Evolutionary conservation across 2,888 invertebrate species (phyloP), one percentile per base, ranked within the genome.

Genomic region (Gryllus longicercus): DNA sequence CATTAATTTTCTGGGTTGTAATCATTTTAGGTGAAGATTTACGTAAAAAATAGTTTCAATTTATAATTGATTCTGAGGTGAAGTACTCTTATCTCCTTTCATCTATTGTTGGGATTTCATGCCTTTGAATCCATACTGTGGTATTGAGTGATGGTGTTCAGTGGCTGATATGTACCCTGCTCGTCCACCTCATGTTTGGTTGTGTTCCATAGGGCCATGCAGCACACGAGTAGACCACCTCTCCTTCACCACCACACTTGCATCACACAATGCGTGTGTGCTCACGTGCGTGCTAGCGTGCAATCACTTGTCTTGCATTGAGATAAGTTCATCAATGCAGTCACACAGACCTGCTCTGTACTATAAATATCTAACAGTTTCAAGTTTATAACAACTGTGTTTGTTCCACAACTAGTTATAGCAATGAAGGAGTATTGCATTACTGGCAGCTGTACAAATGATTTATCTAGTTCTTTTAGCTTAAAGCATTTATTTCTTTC

Each of bases 171-270:
- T 63, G 63, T 63, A 18, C 16, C 63, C 63, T n/a, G 63, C 63
- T 63, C 63, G 63, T 63, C 63, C 63, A 63, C 63, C 63, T 63
- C 63, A 63, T n/a, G 63, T 63, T n/a, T 63, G 63, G 63, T 63
- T 63, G 63, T 63, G 63, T 63, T 63, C 63, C 63, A 63, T 63
- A 63, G 63, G 63, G 63, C 63, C 63, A 63, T n/a, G 63, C 63
- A 63, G 63, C 63, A 63, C 63, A 63, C 63, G 63, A 63, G 63
- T 63, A 63, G 63, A 63, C 63, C 63, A 63, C n/a, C 63, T n/a
- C n/a, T 63, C 63, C 63, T 63, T 63, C 63, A 63, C 63, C 63
- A 63, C 63, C 8, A 63, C 63, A 63, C 63, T 63, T n/a, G 63
- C 63, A 63, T 63, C 63, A 63, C 63, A 63, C 63, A 63, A 14